Evolutionary conservation across 2,113 vertebrate genomes (phyloP).

Genomic region (Benitochromis conjunctus): DNA sequence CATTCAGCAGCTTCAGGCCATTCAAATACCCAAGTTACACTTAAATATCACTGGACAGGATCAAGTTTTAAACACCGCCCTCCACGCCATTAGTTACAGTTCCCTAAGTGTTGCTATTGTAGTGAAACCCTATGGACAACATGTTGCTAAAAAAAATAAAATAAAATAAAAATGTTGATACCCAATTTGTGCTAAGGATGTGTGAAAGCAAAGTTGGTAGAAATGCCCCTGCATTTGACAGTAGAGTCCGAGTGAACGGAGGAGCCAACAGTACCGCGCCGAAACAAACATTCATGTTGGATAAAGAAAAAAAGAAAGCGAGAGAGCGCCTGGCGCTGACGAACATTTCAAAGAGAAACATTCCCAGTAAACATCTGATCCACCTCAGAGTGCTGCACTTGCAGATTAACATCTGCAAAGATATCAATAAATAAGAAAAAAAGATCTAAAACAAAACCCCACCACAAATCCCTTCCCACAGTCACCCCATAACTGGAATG

Average conservation of each 20-base stretch:
- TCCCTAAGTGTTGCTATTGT: conserved; percentile 17
- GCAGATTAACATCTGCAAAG: conserved; percentile 3
- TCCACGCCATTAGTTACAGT: conserved; percentile 6
- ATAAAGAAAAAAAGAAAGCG: neutral
- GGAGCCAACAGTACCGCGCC: conserved; percentile 50
- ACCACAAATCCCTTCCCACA: neutral
- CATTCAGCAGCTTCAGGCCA: conserved; percentile 12
- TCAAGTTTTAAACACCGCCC: neutral
- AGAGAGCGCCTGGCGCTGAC: neutral
- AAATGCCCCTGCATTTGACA: conserved; percentile 3
- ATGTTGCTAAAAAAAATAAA: neutral
- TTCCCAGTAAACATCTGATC: conserved; percentile 21
- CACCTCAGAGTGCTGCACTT: neutral
- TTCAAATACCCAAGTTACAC: neutral
- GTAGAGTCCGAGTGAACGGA: neutral
- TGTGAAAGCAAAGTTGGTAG: neutral
- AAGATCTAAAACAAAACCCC: neutral
- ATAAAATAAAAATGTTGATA: neutral
- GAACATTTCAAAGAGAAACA: conserved; percentile 9
- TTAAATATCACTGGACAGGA: neutral
- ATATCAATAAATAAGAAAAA: conserved; percentile 58
- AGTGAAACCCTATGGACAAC: conserved; percentile 21
- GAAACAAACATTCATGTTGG: conserved; percentile 4
- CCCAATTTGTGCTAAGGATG: neutral
- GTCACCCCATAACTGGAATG: conserved; percentile 23